phyloP scores from a whole-genome alignment of 2,888 invertebrate genomes.

The Hemicrepidius hirtus region DNA sequence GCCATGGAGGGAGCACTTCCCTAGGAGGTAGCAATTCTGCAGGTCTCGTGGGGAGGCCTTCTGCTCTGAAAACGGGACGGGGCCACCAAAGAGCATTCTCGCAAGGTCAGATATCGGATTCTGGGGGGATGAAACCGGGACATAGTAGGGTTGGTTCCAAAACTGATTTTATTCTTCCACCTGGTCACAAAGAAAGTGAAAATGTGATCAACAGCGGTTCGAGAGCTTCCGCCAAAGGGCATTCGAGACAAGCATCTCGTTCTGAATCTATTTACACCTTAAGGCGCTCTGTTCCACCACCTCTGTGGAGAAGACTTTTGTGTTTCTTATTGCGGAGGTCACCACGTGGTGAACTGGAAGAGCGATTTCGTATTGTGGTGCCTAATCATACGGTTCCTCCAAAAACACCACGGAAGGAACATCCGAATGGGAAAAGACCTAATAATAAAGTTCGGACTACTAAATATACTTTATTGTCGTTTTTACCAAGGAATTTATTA shows the following conservation, averaged over 20 bases:
- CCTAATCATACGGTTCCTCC: conserved; percentile 91
- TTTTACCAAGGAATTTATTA: conserved; percentile 95
- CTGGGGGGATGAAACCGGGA: conserved; percentile 69
- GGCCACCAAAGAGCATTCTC: conserved; percentile 91
- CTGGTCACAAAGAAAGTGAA: conserved; percentile 84
- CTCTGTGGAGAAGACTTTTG: conserved; percentile 82
- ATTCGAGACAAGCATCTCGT: conserved; percentile 91
- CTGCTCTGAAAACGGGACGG: conserved; percentile 82
- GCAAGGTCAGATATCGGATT: conserved; percentile 86
- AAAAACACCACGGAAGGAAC: conserved; percentile 85
- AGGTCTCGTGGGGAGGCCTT: conserved; percentile 76
- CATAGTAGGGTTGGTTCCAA: conserved; percentile 90
- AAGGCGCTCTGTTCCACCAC: conserved; percentile 82
- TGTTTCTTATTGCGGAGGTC: conserved; percentile 78
- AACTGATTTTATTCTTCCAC: conserved; percentile 92
- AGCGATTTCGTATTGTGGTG: conserved; percentile 82
- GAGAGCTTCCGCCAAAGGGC: conserved; percentile 77
- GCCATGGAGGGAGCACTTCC: conserved; percentile 85
- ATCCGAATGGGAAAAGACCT: conserved; percentile 88
- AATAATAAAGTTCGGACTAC: conserved; percentile 94
- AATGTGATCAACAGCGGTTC: conserved; percentile 63
- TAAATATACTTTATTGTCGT: conserved; percentile 94
- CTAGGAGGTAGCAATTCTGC: conserved; percentile 71
- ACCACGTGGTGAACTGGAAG: conserved; percentile 76
- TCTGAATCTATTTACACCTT: conserved; percentile 94